Base-by-base conservation (phyloP, 1,140 invertebrate genomes). In the Scylla paramamosain region DNA sequence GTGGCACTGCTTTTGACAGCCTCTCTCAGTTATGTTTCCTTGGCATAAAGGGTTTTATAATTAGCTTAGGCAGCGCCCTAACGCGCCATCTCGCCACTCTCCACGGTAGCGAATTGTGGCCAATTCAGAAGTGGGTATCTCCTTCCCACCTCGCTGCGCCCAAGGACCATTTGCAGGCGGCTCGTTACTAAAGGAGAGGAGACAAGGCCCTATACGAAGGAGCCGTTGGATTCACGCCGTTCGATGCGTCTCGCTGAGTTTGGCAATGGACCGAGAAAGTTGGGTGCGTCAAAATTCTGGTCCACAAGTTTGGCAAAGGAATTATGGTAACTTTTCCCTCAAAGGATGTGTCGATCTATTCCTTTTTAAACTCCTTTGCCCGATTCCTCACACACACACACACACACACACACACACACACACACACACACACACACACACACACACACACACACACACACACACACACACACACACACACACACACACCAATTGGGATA, bases 41-140 rank as follows among this genome's bases (percentile, higher is more conserved):
- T 46, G 46, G 31, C n/a, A 46, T 89, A 89, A 89, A 48, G 88
- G 45, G 32, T 90, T 77, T 77, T 77, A n/a, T 77, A 77, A 77
- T 77, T 77, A 77, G 20, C 67, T 77, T n/a, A 25, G 67, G 67
- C 67, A 77, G 67, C 67, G 1, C 20, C 67, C 25, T 77, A n/a
- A 77, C 25, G 67, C 67, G n/a, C 67, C 67, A 77, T 77, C 67
- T 77, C 67, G 67, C 67, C 6, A 20, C 67, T n/a, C 67, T n/a
- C 67, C 20, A 25, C 25, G 52, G 16, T 77, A 20, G 67, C 67
- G 67, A 77, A 77, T 25, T 77, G 67, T n/a, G 67, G 67, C 67
- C 16, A 7, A 77, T 77, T 77, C 67, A 77, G 67, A n/a, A 25
- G 67, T 25, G n/a, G 67, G 67, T 77, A 77, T 77, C 67, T 77